Evolutionary conservation across 1,140 invertebrate species (phyloP), one percentile per base, ranked within the genome.

Genomic region (Zelostemma sp.): DNA sequence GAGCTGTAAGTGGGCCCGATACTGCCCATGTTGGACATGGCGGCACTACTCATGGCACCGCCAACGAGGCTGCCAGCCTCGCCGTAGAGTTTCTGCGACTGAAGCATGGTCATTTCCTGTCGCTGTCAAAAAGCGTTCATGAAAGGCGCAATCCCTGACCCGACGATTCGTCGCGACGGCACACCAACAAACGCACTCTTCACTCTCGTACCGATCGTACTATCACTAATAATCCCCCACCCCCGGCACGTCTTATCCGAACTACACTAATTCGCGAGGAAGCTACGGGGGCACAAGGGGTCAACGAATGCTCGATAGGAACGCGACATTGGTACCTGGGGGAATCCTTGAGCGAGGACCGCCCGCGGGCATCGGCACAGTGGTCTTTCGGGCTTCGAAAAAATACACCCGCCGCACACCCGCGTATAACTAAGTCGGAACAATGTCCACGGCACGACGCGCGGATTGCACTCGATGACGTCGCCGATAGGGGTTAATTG

Each of bases 1-100:
- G 88, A 87, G 60, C 79, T 82, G 85, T 93, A 93, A 12, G 90
- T 90, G 15, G 91, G 89, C 71, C 91, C 89, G 86, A 93, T 87
- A 47, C 88, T 87, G 58, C 89, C 87, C 87, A 91, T 89, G 73
- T 84, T 88, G 62, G 84, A 68, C 81, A 85, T 87, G 53, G 79
- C 78, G 47, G 82, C 78, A 62, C 75, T 77, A 60, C 80, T 86
- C 82, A 86, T 86, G 43, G 81, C 81, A 55, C 83, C 81, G 55
- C 81, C 79, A 58, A 76, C 73, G 63, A 81, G 75, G 69, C 82
- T 75, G 60, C 79, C 77, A 41, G 87, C 78, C 67, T 85, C 86
- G 77, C 85, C 79, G 80, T 88, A 88, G 53, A 88, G 80, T 75
- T 88, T 88, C 56, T 88, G 86, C 69, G 86, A 85, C 74, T 87